A percentile compares a stretch with the other conserved stretches of the same genome.
Conservation (phyloP, 2,888 invertebrate species). For the Tetheella fluctuosa region DNA sequence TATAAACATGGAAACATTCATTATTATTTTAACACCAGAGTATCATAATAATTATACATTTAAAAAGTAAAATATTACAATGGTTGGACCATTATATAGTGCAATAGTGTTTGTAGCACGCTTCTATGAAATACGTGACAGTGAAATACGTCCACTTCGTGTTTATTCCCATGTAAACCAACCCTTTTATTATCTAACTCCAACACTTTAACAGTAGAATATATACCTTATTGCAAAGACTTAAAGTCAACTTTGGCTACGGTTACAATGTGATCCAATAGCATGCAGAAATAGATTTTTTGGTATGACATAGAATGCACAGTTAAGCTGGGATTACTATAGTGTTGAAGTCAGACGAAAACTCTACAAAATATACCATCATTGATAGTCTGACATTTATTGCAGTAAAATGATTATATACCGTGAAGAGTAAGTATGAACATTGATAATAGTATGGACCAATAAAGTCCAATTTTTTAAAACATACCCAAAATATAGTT, state of each 20-base stretch:
- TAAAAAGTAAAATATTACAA: not conserved
- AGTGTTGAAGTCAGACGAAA: no score
- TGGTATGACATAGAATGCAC: not conserved
- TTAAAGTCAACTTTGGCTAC: not conserved
- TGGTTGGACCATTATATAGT: not conserved
- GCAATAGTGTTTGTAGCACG: not conserved
- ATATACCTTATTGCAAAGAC: not conserved
- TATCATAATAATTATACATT: not conserved
- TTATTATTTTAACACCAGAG: conserved; percentile 23
- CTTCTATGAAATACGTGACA: not conserved
- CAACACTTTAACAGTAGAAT: not conserved
- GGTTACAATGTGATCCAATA: not conserved
- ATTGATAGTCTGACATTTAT: not conserved
- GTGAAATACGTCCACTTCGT: not conserved
- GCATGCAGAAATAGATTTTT: not conserved
- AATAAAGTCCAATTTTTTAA: not conserved
- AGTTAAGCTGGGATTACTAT: not conserved
- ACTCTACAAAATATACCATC: not conserved
- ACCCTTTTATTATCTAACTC: not conserved
- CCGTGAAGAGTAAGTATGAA: not conserved
- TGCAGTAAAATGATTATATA: not conserved
- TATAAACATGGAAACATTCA: conserved; percentile 25
- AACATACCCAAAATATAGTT: not conserved
- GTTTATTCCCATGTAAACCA: not conserved
- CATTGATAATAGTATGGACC: not conserved